Evolutionary conservation across 2,888 invertebrate genomes (phyloP), one percentile per base, ranked within the genome.

Genomic region (Orchesella flavescens): DNA sequence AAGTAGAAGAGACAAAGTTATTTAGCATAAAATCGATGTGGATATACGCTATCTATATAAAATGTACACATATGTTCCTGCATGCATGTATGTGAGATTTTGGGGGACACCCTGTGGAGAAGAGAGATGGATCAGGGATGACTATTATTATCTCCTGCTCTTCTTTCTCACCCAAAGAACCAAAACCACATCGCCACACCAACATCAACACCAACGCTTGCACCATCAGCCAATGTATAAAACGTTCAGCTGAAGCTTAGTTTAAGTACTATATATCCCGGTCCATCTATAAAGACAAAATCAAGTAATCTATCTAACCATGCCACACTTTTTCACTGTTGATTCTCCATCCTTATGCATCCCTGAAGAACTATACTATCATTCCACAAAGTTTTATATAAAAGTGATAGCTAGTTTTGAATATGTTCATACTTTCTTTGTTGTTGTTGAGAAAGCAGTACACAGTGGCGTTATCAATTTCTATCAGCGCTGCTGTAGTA

Each of bases 11-110:
- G 82, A 82, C 82, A 76, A 49, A 84, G 84, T 87, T 87, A 86
- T 86, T 88, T 88, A 88, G 87, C 88, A 88, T 88, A 88, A 88
- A 88, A 88, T 88, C 88, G 88, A 88, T 88, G 85, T 81, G 78
- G 76, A 63, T 12, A n/a, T 49, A 3, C n/a, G 49, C 49, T 49
- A 49, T 49, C 12, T 49, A 49, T 49, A n/a, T 49, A 49, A 49
- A 49, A 49, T 49, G 49, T 49, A 15, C n/a, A 49, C 49, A 68
- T 59, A 12, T 59, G n/a, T n/a, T n/a, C n/a, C 43, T 69, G 46
- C 55, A 69, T 63, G 43, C 72, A 72, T 72, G 17, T 57, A 4
- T 74, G 63, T 49, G 65, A n/a, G 82, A 71, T 13, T 43, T 19
- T 49, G 84, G 75, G 79, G 80, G 81, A 84, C 81, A 77, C 61